phyloP scores from a whole-genome alignment of 2,888 invertebrate species.

The Miltochrista miniata region DNA sequence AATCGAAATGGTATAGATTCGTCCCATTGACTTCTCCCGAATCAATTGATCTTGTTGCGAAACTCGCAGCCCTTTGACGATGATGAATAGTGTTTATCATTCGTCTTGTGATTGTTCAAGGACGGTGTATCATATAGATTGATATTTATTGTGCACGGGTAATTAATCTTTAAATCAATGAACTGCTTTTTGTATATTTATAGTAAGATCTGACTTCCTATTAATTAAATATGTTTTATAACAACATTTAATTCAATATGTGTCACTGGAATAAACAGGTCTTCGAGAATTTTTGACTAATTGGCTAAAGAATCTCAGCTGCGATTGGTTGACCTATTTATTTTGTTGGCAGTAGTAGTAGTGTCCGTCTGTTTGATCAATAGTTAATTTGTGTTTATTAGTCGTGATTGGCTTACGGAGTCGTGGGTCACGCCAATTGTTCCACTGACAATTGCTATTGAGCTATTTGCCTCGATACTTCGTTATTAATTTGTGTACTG shows the following conservation, averaged over 20 bases:
- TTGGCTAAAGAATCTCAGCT: slow-evolving; percentile 18
- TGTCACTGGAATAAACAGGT: slow-evolving; percentile 1
- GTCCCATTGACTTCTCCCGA: slow-evolving; percentile 59
- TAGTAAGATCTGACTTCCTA: slow-evolving; percentile 17
- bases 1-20: slow-evolving; percentile 63
- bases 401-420: slow-evolving; percentile 72
- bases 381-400: slow-evolving; percentile 75
- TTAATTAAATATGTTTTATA: slow-evolving; percentile 12
- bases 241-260: slow-evolving; percentile 17
- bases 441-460: slow-evolving; percentile 54
- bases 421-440: slow-evolving; percentile 65
- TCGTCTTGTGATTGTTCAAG: slow-evolving; percentile 54
- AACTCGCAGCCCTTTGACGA: slow-evolving; percentile 55
- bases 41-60: slow-evolving; percentile 60
- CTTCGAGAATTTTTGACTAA: slow-evolving; percentile 7
- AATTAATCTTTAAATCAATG: slow-evolving; percentile 17
- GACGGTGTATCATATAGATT: slow-evolving; percentile 44
- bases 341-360: slow-evolving; percentile 37
- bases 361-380: slow-evolving; percentile 56
- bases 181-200: slow-evolving; percentile 4
- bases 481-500: slow-evolving; percentile 34
- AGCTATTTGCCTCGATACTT: slow-evolving; percentile 50
- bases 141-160: slow-evolving; percentile 18
- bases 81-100: slow-evolving; percentile 60
- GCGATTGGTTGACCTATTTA: slow-evolving; percentile 31